Evolutionary conservation across 1,140 invertebrate genomes (phyloP), one percentile per base, ranked within the genome.

Genomic region (Phortica variegata): DNA sequence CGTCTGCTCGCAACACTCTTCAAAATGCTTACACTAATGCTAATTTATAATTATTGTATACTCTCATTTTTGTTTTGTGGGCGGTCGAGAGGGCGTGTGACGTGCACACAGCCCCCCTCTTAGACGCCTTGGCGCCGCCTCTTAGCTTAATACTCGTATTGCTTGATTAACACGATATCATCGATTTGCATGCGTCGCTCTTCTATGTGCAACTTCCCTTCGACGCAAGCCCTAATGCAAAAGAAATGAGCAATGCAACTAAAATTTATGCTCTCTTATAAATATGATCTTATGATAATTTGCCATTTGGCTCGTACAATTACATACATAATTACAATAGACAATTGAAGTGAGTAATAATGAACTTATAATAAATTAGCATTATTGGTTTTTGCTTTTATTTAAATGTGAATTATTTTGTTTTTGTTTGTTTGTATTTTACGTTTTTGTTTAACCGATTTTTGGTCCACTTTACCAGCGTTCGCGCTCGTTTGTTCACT

Each of bases 381-480:
- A 29, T 46, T 21, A 42, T 43, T 32, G 51, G 31, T 31, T 43
- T 42, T 38, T 12, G 31, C 15, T 31, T 33, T 39, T 46, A 17
- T 36, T 32, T 42, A 32, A 38, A 19, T 41, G 42, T 49, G 44
- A 37, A 36, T 51, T 32, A 16, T 21, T 52, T n/a, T n/a, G n/a
- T 26, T 43, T 41, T 10, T 23, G 20, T 37, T 37, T 47, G 19
- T 15, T n/a, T 34, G 19, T 31, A 36, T 38, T 41, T 47, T 47
- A n/a, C 19, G 43, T 53, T 43, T 44, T 42, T 49, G 41, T 68
- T 68, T 51, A 60, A 68, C 63, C 63, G 63, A 68, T 59, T 57
- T 60, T 69, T 69, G 65, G 65, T 71, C 65, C 65, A 70, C 65
- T 65, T 70, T 60, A 70, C 65, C 65, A 69, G 65, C 65, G 58